A percentile compares a stretch with the other conserved stretches of the same genome.
Evolutionary conservation across 2,888 invertebrate genomes (phyloP).

Genomic region (Acanthosoma haemorrhoidale): DNA sequence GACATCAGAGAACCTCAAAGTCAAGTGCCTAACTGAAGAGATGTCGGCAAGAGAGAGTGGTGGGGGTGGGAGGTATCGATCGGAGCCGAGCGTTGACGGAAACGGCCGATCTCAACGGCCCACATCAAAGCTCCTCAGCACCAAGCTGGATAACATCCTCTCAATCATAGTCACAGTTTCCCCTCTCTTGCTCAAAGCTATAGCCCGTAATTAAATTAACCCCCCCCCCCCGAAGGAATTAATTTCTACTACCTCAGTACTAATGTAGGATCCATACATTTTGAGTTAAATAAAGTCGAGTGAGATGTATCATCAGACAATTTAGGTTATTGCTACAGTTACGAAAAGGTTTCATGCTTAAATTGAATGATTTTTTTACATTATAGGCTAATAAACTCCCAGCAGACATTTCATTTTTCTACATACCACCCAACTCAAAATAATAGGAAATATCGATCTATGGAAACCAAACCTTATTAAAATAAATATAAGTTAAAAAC

Average conservation of each 20-base stretch:
- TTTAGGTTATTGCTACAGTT: no score
- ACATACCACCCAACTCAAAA: no score
- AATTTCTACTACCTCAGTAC: neutral
- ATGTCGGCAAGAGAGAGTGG: neutral
- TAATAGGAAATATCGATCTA: no score
- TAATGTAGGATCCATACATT: no score
- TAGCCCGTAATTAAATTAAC: neutral
- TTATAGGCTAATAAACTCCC: no score
- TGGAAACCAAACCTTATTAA: no score
- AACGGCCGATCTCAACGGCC: conserved; percentile 17
- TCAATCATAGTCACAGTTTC: neutral
- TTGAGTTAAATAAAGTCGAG: no score
- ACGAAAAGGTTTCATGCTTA: no score
- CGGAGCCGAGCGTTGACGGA: conserved; percentile 35
- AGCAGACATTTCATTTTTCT: no score
- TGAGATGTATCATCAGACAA: no score
- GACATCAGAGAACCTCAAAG: neutral
- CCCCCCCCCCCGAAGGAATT: neutral
- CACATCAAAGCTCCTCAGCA: neutral
- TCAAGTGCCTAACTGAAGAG: neutral
- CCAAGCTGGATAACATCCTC: neutral
- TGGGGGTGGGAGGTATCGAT: conserved; percentile 27
- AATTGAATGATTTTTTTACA: no score
- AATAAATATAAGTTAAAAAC: no score
- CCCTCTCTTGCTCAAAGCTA: neutral